phyloP scores from a whole-genome alignment of 2,888 invertebrate genomes.

The Ophraella communa region DNA sequence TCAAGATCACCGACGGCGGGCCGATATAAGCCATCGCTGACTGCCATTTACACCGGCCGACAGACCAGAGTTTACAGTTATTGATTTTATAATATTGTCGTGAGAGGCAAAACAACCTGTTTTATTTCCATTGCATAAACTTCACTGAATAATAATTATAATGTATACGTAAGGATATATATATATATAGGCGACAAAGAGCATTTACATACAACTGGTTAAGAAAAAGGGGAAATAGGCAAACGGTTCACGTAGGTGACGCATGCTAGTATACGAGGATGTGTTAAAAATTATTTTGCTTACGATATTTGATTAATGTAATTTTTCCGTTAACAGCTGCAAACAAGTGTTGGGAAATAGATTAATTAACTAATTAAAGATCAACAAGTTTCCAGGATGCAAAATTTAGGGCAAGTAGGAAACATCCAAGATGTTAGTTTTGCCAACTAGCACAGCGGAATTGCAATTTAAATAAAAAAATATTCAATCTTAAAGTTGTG shows the following conservation, averaged over 20 bases:
- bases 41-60: conserved; percentile 21
- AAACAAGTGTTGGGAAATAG: too few relatives aligned
- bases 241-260: background rate
- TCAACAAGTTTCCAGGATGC: too few relatives aligned
- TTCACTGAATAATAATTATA: conserved; percentile 26
- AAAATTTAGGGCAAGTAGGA: too few relatives aligned
- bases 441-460: too few relatives aligned
- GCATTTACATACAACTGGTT: background rate
- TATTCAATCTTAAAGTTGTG: too few relatives aligned
- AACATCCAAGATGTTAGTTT: too few relatives aligned
- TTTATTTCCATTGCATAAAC: conserved; percentile 28
- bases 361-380: too few relatives aligned
- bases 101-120: conserved; percentile 33
- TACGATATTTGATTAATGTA: too few relatives aligned
- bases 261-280: background rate
- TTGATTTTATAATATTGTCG: conserved; percentile 35
- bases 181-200: background rate
- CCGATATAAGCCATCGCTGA: conserved; percentile 29
- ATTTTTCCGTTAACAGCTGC: too few relatives aligned
- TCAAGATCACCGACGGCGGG: conserved; percentile 30
- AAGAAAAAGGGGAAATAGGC: background rate
- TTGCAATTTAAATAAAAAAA: too few relatives aligned
- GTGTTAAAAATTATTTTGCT: background rate
- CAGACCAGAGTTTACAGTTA: conserved; percentile 30
- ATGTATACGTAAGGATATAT: conserved; percentile 6